Base-by-base conservation (phyloP, 2,797 vertebrate species). In the Anisognathus igniventris region DNA sequence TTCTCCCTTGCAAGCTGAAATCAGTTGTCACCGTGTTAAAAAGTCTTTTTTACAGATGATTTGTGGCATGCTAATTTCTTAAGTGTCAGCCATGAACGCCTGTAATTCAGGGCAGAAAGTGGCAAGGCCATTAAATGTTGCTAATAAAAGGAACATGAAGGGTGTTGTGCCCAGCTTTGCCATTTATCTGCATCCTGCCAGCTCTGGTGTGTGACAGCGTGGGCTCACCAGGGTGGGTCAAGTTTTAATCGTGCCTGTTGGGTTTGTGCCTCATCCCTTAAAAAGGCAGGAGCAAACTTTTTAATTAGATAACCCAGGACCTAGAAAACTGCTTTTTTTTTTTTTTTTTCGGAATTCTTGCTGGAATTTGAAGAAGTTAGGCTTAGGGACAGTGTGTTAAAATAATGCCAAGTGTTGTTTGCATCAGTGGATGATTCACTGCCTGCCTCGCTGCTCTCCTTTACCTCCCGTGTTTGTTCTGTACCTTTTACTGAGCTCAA, bases 11-110 rank as follows among this genome's bases (percentile, higher is more conserved):
- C 53, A 53, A 84, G 64, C n/a, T 17, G 73, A 72, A 90, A 92
- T 95, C 94, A 80, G 88, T 93, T 93, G 87, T 88, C 92, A 83
- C 44, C 88, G 44, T 9, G 76, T 79, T 93, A 90, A 88, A 81
- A 93, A 96, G 94, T 88, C 78, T 68, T 72, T 72, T 85, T 68
- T 83, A 33, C 67, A 86, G 60, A 72, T 96, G 89, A 95, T 91
- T 93, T 95, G 78, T 92, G 88, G 79, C 80, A 42, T 30, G 76
- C 81, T 97, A 93, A 95, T 96, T 96, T 81, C 78, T 92, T 17
- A 68, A 85, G 54, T 83, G 75, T 86, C 90, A 78, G 72, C 85
- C 92, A 9, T 0, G 65, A 94, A 66, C 3, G 27, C 16, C 24
- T 76, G 86, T 87, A 96, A 96, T 95, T 96, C 78, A 58, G 6